phyloP scores from a whole-genome alignment of 1,140 invertebrate genomes.

The Diprion similis region DNA sequence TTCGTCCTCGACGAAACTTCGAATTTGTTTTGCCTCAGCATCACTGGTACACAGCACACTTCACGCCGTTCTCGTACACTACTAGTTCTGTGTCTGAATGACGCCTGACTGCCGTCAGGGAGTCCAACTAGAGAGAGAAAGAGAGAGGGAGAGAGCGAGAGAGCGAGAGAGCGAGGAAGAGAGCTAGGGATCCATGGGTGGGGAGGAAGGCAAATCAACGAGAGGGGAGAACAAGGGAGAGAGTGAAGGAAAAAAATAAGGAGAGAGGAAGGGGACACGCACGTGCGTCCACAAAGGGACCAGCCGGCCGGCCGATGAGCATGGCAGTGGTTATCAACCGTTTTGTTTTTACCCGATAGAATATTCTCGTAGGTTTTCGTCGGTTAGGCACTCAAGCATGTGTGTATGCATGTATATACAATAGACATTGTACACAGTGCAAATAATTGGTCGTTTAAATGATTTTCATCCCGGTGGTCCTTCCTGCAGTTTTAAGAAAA shows the following conservation, averaged over 20 bases:
- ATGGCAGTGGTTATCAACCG: no score
- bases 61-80: no score
- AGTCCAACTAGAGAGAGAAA: neutral
- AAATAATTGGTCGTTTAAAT: no score
- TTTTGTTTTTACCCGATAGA: no score
- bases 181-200: neutral
- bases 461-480: no score
- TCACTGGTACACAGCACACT: neutral
- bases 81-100: neutral
- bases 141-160: neutral
- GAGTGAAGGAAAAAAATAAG: neutral
- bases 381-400: no score
- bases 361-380: no score
- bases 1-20: no score
- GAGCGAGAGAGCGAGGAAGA: neutral
- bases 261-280: neutral
- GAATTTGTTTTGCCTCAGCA: neutral
- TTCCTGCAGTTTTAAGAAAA: no score
- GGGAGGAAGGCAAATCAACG: constrained; percentile 1
- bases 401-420: no score
- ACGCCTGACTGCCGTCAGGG: neutral
- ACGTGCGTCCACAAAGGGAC: constrained; percentile 4
- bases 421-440: no score
- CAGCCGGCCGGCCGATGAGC: neutral
- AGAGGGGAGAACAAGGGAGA: neutral